Evolutionary conservation across 1,140 invertebrate genomes (phyloP), one percentile per base, ranked within the genome.

Genomic region (Linepithema humile): DNA sequence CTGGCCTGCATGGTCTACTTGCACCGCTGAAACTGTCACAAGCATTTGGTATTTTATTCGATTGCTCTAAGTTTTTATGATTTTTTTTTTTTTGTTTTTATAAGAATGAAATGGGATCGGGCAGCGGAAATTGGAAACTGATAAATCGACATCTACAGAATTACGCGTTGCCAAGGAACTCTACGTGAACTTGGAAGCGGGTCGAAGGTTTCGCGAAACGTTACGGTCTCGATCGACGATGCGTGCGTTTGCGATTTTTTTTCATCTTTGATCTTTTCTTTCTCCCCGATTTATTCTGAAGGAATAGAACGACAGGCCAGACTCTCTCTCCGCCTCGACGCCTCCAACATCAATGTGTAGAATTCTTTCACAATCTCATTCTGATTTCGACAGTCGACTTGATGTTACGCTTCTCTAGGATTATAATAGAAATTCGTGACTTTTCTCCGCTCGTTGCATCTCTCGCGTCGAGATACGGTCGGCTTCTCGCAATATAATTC

Each of bases 1-100:
- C 92, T 94, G 93, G 93, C 92, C 92, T 94, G 93, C 93, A 92
- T 94, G 93, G 91, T 94, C 93, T 93, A 94, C 93, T 93, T 94
- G 93, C 93, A 93, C 92, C 93, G 92, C 93, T 94, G 93, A 94
- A 94, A 94, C 92, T 94, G 92, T 94, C 90, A 93, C 91, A 93
- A 94, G 91, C 88, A 92, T 92, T 94, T 92, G 90, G 89, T 91
- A 90, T 93, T 94, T 93, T 93, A 93, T 92, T 91, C 88, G 86
- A 92, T 89, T 90, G 67, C 60, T 57, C 82, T 88, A 57, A 23
- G 55, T 6, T 53, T 80, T 83, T 17, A 35, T 57, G 55, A 29
- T n/a, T 40, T 67, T 86, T 83, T 75, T 74, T 72, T 82, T 83
- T 59, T 35, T 74, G 20, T 17, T 60, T 82, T 55, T 53, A 67